Evolutionary conservation across 64 coral and sea anemone genomes (phyloP), one percentile per base, ranked within the genome.

Genomic region (Anthopleura sola): DNA sequence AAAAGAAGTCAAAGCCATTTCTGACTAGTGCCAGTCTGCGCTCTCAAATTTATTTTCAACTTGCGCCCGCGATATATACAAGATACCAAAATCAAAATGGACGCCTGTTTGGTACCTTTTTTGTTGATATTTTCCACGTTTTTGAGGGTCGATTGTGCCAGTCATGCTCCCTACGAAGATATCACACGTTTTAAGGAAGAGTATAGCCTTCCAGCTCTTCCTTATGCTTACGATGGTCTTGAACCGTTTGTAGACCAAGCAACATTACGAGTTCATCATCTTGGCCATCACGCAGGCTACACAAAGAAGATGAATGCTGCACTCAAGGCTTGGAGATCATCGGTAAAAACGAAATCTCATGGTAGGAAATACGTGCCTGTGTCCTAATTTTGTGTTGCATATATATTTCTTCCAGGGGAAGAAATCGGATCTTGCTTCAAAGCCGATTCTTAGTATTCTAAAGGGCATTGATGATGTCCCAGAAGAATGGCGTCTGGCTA

Each of bases 251-350:
- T 98, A 13, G 95, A 98, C 24, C 91, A 93, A 82, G 82, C 71
- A 12, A 98, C 95, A 0, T 46, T 98, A 50, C 56, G 91, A 5
- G 82, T 93, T 5, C 95, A 98, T 75, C 91, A 98, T 66, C 54
- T 91, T 10, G 91, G 91, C 3, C 95, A 98, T 23, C 95, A 98
- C 16, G 95, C 88, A 18, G 89, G 71, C 19, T 93, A 98, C 77
- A 98, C 95, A 13, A 88, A 93, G 64, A 93, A 98, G 62, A 85
- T 98, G 49, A 98, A 98, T 83, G 38, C 50, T 21, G 95, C 88
- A 11, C 68, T 98, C 2, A 86, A 74, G 32, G 46, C 83, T 39
- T 98, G 88, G 88, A 88, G 95, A 88, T 83, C 88, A 82, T 98
- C 93, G 85, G 93, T 95, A 26, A 24, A 46, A 23, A 15, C 18